Conservation (phyloP, 2,113 vertebrate species). For the Myrmophylax atrothorax region DNA sequence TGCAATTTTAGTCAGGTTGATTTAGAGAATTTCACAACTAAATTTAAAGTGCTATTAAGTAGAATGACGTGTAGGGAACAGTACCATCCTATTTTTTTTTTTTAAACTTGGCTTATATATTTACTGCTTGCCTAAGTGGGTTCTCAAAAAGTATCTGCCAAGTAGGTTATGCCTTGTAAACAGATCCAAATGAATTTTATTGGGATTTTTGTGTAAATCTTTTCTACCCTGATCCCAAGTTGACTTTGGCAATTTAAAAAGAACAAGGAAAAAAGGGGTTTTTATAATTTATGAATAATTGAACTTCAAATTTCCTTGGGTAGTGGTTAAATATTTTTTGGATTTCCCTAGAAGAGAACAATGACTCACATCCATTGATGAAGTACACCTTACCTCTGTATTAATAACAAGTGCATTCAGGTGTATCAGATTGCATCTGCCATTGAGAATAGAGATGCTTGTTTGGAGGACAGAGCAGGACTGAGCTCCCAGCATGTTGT, state of each 20-base stretch:
- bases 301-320: slow-evolving; percentile 54
- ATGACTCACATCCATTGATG: slow-evolving; percentile 62
- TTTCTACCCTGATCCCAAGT: neutral
- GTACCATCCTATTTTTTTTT: neutral
- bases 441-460: slow-evolving; percentile 53
- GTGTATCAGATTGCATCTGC: slow-evolving; percentile 72
- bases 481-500: slow-evolving; percentile 45
- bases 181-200: neutral
- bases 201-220: neutral
- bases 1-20: neutral
- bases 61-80: neutral
- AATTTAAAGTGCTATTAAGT: neutral
- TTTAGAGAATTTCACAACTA: neutral
- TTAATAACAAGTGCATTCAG: slow-evolving; percentile 69
- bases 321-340: slow-evolving; percentile 43
- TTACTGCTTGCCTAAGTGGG: neutral
- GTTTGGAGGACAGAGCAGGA: slow-evolving; percentile 47
- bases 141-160: neutral
- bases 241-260: neutral
- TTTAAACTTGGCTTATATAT: neutral
- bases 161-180: neutral
- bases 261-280: neutral
- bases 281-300: slow-evolving; percentile 40
- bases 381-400: slow-evolving; percentile 27
- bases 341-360: slow-evolving; percentile 58